A percentile compares a stretch with the other conserved stretches of the same genome.
These are phyloP conservation scores for Arizona elegans DNA, from an alignment of 2,113 vertebrate species.

Conservation along the genomic window DNA sequence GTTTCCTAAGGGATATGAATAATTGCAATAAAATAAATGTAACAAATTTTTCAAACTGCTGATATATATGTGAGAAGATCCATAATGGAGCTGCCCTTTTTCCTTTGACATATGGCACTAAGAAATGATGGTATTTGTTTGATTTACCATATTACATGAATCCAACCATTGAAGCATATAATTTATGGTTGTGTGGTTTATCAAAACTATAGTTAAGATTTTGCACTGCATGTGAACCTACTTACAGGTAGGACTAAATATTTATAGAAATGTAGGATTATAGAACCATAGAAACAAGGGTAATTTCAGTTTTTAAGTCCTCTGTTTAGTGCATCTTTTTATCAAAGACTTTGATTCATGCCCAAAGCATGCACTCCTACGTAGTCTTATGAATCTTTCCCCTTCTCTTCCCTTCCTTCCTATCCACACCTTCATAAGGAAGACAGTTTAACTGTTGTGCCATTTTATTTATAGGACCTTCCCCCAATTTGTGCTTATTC, in stretches of 20 bases:
- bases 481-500: neutral
- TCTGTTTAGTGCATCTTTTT: neutral
- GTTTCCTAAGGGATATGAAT: neutral
- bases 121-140: neutral
- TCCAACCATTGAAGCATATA: neutral
- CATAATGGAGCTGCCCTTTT: neutral
- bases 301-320: neutral
- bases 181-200: neutral
- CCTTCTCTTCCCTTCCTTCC: neutral
- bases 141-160: neutral
- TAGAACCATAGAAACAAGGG: neutral
- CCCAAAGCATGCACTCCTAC: neutral
- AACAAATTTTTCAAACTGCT: neutral
- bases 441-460: neutral
- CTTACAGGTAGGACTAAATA: neutral
- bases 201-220: neutral
- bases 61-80: neutral
- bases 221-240: neutral
- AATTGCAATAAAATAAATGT: neutral
- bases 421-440: neutral
- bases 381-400: neutral
- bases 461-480: neutral
- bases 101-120: neutral
- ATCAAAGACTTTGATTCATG: neutral
- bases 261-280: neutral